A percentile compares a stretch with the other conserved stretches of the same genome.
Conservation (phyloP, 2,888 invertebrate species). For the Tribolium freemani region DNA sequence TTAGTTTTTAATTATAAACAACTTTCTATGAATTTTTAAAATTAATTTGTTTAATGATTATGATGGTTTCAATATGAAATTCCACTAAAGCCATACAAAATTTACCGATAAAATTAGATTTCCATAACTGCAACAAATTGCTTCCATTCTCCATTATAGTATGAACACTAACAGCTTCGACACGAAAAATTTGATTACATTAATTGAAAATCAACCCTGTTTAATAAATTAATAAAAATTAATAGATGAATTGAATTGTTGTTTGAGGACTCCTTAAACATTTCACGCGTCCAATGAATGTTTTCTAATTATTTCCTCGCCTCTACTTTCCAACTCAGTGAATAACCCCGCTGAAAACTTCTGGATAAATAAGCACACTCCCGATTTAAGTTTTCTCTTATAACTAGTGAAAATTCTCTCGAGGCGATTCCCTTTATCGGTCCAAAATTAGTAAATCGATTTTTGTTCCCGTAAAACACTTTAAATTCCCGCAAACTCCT, state of each 20-base stretch:
- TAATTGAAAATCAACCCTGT: too few species aligned
- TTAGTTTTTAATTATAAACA: too few species aligned
- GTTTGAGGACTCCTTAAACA: not conserved
- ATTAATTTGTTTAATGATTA: too few species aligned
- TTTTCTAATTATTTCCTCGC: not conserved
- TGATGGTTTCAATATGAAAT: too few species aligned
- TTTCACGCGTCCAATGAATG: not conserved
- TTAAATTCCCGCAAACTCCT: not conserved
- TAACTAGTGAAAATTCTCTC: not conserved
- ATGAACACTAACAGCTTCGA: too few species aligned
- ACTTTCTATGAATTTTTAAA: too few species aligned
- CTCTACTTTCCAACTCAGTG: not conserved
- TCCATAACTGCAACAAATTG: too few species aligned
- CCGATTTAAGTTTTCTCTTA: not conserved
- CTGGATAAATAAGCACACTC: not conserved
- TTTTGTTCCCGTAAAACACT: not conserved
- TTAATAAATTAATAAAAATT: too few species aligned
- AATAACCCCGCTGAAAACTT: not conserved
- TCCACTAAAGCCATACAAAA: too few species aligned
- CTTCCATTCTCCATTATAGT: too few species aligned
- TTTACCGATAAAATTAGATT: too few species aligned
- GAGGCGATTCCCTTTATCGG: not conserved
- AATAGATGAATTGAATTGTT: not conserved
- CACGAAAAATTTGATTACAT: too few species aligned
- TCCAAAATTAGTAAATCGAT: not conserved